A percentile compares a stretch with the other conserved stretches of the same genome.
phyloP scores from a whole-genome alignment of 1,140 invertebrate species.

The Tyrophagus putrescentiae region DNA sequence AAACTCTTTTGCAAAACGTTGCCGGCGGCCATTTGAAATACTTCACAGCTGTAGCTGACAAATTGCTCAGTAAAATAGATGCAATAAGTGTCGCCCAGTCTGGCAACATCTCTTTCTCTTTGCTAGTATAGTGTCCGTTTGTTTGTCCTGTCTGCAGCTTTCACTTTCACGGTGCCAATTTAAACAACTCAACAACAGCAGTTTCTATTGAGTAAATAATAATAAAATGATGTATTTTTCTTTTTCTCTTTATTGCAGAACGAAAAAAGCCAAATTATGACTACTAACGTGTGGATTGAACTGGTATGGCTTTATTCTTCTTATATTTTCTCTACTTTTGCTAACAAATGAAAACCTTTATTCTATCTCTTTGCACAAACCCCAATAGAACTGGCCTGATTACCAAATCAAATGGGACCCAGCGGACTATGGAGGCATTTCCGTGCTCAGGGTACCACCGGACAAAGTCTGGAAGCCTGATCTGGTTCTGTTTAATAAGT shows the following conservation, averaged over 20 bases:
- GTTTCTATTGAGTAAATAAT: too few relatives aligned
- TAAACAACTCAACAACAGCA: too few relatives aligned
- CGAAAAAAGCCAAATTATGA: constrained; percentile 98
- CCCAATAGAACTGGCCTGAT: constrained; percentile 72
- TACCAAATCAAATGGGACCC: constrained; percentile 97
- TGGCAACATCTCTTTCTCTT: not conserved
- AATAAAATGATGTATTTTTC: constrained; percentile 28
- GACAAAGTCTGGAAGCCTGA: constrained; percentile 99
- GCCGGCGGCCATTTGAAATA: too few relatives aligned
- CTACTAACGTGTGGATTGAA: constrained; percentile 92
- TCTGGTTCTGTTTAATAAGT: constrained; percentile 99
- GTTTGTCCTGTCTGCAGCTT: not conserved
- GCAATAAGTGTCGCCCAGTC: too few relatives aligned
- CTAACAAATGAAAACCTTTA: constrained; percentile 5
- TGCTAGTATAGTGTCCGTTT: not conserved
- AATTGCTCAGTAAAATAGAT: too few relatives aligned
- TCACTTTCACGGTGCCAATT: constrained; percentile 4
- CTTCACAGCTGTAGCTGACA: too few relatives aligned
- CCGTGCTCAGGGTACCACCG: constrained; percentile 79
- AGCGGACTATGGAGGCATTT: constrained; percentile 91
- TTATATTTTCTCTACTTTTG: constrained; percentile 3
- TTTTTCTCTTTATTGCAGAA: constrained; percentile 51
- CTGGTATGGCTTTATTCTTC: constrained; percentile 45
- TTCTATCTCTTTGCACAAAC: constrained; percentile 11
- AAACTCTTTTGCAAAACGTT: too few relatives aligned